Evolutionary conservation across 1,140 invertebrate species (phyloP).

Genomic region (Heliconius hewitsoni): DNA sequence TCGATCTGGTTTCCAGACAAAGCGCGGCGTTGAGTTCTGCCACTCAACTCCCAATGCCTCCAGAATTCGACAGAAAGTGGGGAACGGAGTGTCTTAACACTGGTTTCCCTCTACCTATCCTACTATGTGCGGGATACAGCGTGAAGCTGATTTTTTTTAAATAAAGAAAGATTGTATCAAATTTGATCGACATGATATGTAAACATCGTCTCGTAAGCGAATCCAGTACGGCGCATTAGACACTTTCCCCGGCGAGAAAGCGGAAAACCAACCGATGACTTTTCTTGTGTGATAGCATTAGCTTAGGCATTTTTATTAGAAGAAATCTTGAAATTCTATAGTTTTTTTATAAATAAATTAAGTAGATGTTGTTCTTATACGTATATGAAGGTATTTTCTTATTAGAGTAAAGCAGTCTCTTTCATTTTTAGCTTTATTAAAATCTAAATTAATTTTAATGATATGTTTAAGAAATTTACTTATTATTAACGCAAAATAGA

Average conservation of each 20-base stretch:
- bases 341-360: background rate
- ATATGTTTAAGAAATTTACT: no score
- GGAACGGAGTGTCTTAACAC: no score
- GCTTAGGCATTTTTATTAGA: conserved; percentile 28
- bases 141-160: no score
- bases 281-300: conserved; percentile 32
- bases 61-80: no score
- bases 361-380: background rate
- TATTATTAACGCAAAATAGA: no score
- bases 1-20: no score
- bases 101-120: no score
- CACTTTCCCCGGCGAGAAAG: conserved; percentile 56
- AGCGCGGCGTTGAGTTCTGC: no score
- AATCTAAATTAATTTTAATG: no score
- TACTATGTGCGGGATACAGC: no score
- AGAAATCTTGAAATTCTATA: conserved; percentile 12
- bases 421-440: background rate
- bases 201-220: conserved; percentile 4
- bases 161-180: no score
- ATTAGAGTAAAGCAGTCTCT: background rate
- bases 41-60: no score
- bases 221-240: conserved; percentile 6
- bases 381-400: background rate
- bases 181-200: background rate
- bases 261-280: conserved; percentile 50